Evolutionary conservation across 1,140 invertebrate genomes (phyloP).

Genomic region (Drosophila nigrodunni): DNA sequence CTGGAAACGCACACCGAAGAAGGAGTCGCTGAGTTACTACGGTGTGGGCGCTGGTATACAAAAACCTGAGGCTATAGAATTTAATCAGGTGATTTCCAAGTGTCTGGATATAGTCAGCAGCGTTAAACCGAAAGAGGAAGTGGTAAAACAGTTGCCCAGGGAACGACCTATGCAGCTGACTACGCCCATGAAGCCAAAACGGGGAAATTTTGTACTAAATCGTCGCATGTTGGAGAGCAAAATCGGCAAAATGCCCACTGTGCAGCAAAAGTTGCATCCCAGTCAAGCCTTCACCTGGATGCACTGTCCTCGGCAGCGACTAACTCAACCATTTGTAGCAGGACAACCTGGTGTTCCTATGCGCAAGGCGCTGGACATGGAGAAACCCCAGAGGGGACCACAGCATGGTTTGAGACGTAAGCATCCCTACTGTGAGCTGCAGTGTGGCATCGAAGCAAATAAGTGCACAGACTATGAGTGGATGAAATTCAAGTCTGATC

Average conservation of each 20-base stretch:
- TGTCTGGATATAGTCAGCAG: conserved; percentile 17
- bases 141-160: no score
- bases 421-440: conserved; percentile 31
- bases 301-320: conserved; percentile 11
- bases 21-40: conserved; percentile 41
- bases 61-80: conserved; percentile 18
- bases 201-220: conserved; percentile 44
- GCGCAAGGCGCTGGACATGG: conserved; percentile 7
- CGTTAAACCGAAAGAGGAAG: not conserved
- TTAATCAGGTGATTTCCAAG: conserved; percentile 24
- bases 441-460: conserved; percentile 21
- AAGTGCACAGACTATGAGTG: conserved; percentile 56
- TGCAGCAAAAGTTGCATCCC: conserved; percentile 28
- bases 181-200: not conserved
- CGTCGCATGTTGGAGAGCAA: conserved; percentile 17
- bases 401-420: conserved; percentile 11
- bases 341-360: not conserved
- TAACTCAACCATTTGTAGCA: conserved; percentile 10
- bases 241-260: conserved; percentile 43
- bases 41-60: conserved; percentile 25
- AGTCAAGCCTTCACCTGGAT: conserved; percentile 3
- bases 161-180: not conserved
- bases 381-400: not conserved
- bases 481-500: conserved; percentile 49
- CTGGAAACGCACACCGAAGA: conserved; percentile 45